Evolutionary conservation across 2,113 vertebrate species (phyloP).

Genomic region (Prietella phreatophila): DNA sequence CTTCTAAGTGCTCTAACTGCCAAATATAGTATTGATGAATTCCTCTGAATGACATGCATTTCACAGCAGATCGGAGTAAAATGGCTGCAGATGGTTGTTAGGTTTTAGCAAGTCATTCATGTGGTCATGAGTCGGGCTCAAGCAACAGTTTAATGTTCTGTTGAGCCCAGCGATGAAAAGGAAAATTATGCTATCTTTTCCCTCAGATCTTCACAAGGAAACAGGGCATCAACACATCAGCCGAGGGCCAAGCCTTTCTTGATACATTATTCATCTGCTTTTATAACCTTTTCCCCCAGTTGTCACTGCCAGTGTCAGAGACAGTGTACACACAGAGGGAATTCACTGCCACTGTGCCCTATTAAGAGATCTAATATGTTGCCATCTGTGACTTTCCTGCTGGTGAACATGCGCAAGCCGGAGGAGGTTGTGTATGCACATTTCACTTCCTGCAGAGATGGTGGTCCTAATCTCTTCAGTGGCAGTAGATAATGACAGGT

Average conservation of each 20-base stretch:
- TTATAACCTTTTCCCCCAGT: conserved; percentile 35
- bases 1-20: neutral
- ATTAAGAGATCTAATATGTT: conserved; percentile 37
- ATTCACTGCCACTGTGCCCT: conserved; percentile 36
- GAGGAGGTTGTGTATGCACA: neutral
- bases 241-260: conserved; percentile 31
- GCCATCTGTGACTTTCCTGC: conserved; percentile 31
- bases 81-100: conserved; percentile 23
- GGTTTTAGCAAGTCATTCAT: conserved; percentile 37
- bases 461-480: neutral
- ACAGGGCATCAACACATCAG: conserved; percentile 42
- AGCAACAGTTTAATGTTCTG: conserved; percentile 45
- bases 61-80: conserved; percentile 25
- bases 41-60: neutral
- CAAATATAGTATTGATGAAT: neutral
- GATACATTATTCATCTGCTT: conserved; percentile 52
- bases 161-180: conserved; percentile 15
- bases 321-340: conserved; percentile 30
- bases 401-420: conserved; percentile 1
- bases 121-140: conserved; percentile 25
- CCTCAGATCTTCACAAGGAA: conserved; percentile 16
- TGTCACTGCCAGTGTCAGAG: conserved; percentile 34
- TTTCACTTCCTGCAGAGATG: neutral
- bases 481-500: conserved; percentile 31
- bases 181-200: conserved; percentile 34